These are phyloP conservation scores for Caradrina kadenii DNA, from an alignment of 2,888 invertebrate genomes.

Conservation along the genomic window DNA sequence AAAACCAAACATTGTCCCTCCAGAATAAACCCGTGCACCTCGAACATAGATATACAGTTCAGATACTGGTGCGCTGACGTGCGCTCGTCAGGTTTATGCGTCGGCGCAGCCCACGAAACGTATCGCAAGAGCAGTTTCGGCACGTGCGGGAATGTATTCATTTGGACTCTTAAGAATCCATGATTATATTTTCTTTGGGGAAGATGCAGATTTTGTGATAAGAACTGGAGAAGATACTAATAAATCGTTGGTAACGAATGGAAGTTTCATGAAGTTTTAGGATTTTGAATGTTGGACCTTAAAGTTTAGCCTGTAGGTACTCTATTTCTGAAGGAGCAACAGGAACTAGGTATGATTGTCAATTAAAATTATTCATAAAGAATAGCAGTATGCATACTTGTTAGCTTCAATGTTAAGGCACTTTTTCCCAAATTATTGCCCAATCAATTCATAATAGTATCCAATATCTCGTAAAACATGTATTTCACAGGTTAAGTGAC, in stretches of 20 bases:
- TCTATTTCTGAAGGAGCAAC: no score
- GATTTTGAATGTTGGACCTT: no score
- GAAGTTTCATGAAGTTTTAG: no score
- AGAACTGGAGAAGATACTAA: not conserved
- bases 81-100: slow-evolving; percentile 65
- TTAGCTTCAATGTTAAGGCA: no score
- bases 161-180: slow-evolving; percentile 36
- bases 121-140: slow-evolving; percentile 35
- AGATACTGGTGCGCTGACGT: slow-evolving; percentile 54
- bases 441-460: no score
- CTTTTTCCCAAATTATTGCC: no score
- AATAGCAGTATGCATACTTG: no score
- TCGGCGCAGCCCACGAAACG: slow-evolving; percentile 40
- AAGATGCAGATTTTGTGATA: slow-evolving; percentile 11
- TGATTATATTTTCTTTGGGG: slow-evolving; percentile 6
- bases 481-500: no score
- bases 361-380: no score
- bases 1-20: not conserved
- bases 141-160: slow-evolving; percentile 60
- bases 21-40: slow-evolving; percentile 50
- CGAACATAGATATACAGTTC: slow-evolving; percentile 60
- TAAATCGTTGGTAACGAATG: not conserved
- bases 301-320: no score
- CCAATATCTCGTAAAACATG: no score
- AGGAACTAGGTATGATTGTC: not conserved